phyloP scores from a whole-genome alignment of 2,113 vertebrate genomes.

The Prunella fulvescens region DNA sequence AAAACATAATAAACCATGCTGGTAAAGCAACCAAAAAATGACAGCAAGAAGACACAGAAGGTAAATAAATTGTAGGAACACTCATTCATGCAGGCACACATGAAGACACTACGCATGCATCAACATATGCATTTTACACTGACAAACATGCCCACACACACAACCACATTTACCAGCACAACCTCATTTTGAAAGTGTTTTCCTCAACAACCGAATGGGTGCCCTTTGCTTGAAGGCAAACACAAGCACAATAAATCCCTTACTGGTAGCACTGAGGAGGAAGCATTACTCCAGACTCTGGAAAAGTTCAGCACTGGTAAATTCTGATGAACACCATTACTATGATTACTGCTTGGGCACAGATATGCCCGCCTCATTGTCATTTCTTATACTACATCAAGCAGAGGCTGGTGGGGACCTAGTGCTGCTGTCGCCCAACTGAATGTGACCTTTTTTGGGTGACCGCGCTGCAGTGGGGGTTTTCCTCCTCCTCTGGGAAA shows the following conservation, averaged over 20 bases:
- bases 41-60: not conserved
- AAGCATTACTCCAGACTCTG: not conserved
- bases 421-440: slow-evolving; percentile 60
- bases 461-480: not conserved
- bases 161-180: not conserved
- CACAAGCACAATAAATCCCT: slow-evolving; percentile 62
- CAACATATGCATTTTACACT: not conserved
- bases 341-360: slow-evolving; percentile 81
- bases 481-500: slow-evolving; percentile 1
- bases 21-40: not conserved
- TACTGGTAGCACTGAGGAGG: slow-evolving; percentile 60
- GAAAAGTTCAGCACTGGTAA: slow-evolving; percentile 75
- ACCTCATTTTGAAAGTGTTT: not conserved
- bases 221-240: slow-evolving; percentile 68
- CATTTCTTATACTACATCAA: slow-evolving; percentile 83
- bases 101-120: not conserved
- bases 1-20: not conserved
- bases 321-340: slow-evolving; percentile 81
- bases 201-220: slow-evolving; percentile 70
- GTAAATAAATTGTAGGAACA: not conserved
- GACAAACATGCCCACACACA: not conserved
- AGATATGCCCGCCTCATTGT: slow-evolving; percentile 84
- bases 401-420: slow-evolving; percentile 63
- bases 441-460: slow-evolving; percentile 72
- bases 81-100: accelerated